A percentile compares a stretch with the other conserved stretches of the same genome.
Evolutionary conservation across 2,113 vertebrate genomes (phyloP).

Genomic region (Trochalopteron elliotii): DNA sequence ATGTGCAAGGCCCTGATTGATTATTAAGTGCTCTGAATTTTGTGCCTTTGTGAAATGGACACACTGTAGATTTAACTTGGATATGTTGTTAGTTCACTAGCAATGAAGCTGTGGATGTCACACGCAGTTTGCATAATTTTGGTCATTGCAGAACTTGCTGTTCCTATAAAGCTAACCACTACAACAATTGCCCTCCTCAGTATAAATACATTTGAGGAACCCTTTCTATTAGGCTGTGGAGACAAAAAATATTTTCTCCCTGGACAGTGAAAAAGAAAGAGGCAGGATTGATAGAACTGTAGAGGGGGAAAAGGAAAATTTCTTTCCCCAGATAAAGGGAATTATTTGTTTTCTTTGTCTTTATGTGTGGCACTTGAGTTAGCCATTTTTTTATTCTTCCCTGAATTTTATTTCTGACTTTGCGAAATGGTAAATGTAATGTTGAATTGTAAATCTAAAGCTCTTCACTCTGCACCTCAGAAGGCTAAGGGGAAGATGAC

Average conservation of each 20-base stretch:
- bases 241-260: background rate
- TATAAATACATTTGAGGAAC: background rate
- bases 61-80: background rate
- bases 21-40: background rate
- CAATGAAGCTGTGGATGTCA: background rate
- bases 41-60: background rate
- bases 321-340: background rate
- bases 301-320: background rate
- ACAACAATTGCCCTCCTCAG: background rate
- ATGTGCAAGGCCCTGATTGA: background rate
- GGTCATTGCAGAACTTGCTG: background rate
- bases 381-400: background rate
- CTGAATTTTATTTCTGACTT: background rate
- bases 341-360: background rate
- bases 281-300: background rate
- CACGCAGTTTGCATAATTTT: background rate
- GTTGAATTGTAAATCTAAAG: background rate
- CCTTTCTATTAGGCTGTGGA: background rate
- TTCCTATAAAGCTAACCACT: background rate
- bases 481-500: background rate
- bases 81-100: background rate
- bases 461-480: background rate
- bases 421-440: background rate
- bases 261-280: background rate
- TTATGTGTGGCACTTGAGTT: background rate